Evolutionary conservation across 1,140 invertebrate species (phyloP), one percentile per base, ranked within the genome.

Genomic region (Zaprionus lachaisei): DNA sequence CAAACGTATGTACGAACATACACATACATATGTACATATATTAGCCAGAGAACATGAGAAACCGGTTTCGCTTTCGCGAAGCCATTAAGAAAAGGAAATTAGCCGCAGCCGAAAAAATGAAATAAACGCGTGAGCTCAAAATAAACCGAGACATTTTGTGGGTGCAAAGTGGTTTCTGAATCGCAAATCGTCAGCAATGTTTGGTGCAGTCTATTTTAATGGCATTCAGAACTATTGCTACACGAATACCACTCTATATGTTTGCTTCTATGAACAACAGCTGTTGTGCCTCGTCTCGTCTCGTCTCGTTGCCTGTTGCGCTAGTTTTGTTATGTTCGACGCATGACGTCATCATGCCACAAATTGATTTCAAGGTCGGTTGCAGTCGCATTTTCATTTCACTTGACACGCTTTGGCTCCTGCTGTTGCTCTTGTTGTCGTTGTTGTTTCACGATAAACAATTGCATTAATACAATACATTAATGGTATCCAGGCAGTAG

Each of bases 331-430:
- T 77, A 41, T 77, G 54, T 38, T 66, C 68, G 63, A 66, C 67
- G 72, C 58, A 60, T 89, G 84, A 89, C 84, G 84, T 89, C 84
- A 89, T 51, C 56, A 24, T 63, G 79, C 60, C 79, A 90, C 81
- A 89, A 89, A 90, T 89, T 84, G 58, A 79, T 76, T 80, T 90
- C 85, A 89, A 89, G 84, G 84, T 87, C 84, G 73, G 7, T 60
- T 66, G 77, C 72, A 75, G 77, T 75, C 84, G 85, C 85, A 72
- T 89, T 89, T 89, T 84, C 81, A 90, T 89, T 89, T 89, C 84
- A 89, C 84, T 89, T 89, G 81, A 86, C 84, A 86, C 70, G 83
- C 77, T 86, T 72, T 83, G 80, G 66, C 81, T 83, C 60, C 56
- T 70, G 67, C 55, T 61, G 47, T 34, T 58, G 34, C 51, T 66